Percentiles rank a stretch among this genome's conserved stretches.
Conservation (phyloP, 2,888 invertebrate genomes). For the Seladonia tumulorum region DNA sequence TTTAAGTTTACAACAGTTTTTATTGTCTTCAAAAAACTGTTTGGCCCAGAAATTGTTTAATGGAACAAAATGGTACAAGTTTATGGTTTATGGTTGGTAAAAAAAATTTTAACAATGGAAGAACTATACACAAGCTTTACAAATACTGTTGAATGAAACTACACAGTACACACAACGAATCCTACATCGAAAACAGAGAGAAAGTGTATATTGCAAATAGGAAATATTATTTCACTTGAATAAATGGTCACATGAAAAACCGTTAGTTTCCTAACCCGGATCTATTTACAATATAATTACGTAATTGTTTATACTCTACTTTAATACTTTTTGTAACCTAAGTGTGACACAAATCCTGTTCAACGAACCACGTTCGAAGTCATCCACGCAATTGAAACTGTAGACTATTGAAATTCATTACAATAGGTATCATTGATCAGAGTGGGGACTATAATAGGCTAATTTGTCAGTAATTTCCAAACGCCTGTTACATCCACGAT, state of each 20-base stretch:
- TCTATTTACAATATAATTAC: neutral
- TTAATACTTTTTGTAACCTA: neutral
- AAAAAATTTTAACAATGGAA: neutral
- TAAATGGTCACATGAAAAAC: neutral
- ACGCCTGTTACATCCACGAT: constrained; percentile 25
- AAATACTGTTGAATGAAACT: neutral
- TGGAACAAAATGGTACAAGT: neutral
- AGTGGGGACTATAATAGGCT: constrained; percentile 43
- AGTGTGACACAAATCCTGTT: constrained; percentile 18
- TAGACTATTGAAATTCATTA: constrained; percentile 55
- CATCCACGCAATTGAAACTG: constrained; percentile 37
- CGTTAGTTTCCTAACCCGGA: neutral
- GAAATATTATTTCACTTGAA: neutral
- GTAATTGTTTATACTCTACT: neutral
- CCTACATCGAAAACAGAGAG: neutral
- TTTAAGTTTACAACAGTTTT: neutral
- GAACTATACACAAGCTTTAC: neutral
- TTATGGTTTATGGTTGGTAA: neutral
- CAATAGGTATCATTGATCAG: constrained; percentile 55
- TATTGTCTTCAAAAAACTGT: neutral
- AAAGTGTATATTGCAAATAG: neutral
- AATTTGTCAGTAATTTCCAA: constrained; percentile 52
- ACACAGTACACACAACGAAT: neutral
- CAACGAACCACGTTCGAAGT: constrained; percentile 38
- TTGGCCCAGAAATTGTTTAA: neutral